Base-by-base conservation (phyloP, 2,888 invertebrate species). In the Lithophane semibrunnea region DNA sequence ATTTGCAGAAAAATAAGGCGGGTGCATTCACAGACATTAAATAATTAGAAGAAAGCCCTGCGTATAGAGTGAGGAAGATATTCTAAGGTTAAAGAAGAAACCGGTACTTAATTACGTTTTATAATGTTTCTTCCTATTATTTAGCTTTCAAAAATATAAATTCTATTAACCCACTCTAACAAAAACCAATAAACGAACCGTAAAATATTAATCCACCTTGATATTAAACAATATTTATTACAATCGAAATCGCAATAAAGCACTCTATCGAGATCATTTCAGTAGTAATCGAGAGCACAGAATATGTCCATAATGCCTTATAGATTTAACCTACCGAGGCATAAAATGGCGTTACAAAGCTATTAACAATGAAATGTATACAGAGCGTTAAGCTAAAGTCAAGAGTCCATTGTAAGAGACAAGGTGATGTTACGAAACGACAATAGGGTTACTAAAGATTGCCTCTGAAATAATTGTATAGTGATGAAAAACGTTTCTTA, bases 401-500 rank as follows among this genome's bases (percentile, higher is more conserved):
- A 37, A 37, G 37, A 37, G 37, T 80, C 91, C 85, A 93, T 94
- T 94, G 93, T 94, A 85, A 78, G 84, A 83, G 79, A 89, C 94
- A 94, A 94, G 94, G 94, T 94, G 91, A 94, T 86, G 84, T 94
- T 94, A 90, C 91, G 92, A 93, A 92, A 94, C 70, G 12, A 21
- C 61, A 29, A n/a, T 81, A 88, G 89, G 88, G 86, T 86, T 85
- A 79, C 72, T 69, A 76, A 73, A 81, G 64, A 64, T 64, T 29
- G 71, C 42, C 58, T 70, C 49, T 65, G 54, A 77, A 88, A 77
- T 73, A 80, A 75, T 52, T 72, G 79, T 68, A 76, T 49, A 65
- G 58, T 77, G 84, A 76, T 77, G 78, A 82, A 82, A 79, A 79
- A 75, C 24, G 69, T 85, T 88, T 75, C 81, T 70, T 74, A 67